These are phyloP conservation scores for Anthrax anthrax DNA, from an alignment of 2,888 invertebrate species.

Conservation along the genomic window DNA sequence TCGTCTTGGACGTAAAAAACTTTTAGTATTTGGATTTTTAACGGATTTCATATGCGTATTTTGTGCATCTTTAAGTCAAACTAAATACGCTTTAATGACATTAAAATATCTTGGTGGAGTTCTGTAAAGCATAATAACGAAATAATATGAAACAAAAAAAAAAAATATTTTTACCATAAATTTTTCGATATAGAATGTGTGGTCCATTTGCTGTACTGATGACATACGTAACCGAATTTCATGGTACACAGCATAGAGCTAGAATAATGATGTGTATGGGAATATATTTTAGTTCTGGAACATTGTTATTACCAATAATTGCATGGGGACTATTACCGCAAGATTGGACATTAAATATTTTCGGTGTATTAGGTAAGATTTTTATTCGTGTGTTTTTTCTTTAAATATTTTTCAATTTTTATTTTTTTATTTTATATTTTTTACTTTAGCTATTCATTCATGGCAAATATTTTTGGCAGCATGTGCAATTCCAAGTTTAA, in stretches of 20 bases:
- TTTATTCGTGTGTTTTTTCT: neutral
- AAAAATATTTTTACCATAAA: neutral
- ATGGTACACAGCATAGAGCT: slow-evolving; percentile 47
- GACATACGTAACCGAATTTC: slow-evolving; percentile 60
- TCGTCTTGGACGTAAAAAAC: slow-evolving; percentile 51
- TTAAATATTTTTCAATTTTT: neutral
- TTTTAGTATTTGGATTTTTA: slow-evolving; percentile 52
- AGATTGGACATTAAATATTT: slow-evolving; percentile 37
- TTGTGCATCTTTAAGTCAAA: slow-evolving; percentile 48
- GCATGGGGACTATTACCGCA: slow-evolving; percentile 59
- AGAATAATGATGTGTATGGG: slow-evolving; percentile 50
- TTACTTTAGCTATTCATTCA: slow-evolving; percentile 18
- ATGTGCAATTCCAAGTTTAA: slow-evolving; percentile 42
- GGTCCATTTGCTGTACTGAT: slow-evolving; percentile 62
- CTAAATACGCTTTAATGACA: slow-evolving; percentile 48
- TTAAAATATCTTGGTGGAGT: slow-evolving; percentile 62
- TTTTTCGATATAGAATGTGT: slow-evolving; percentile 35
- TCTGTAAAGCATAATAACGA: slow-evolving; percentile 43
- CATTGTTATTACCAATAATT: slow-evolving; percentile 47
- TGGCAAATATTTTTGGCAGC: slow-evolving; percentile 47
- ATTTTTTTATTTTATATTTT: neutral
- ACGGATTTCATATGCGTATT: slow-evolving; percentile 48
- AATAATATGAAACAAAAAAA: neutral
- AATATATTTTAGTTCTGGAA: slow-evolving; percentile 49
- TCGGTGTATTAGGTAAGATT: slow-evolving; percentile 28